Evolutionary conservation across 2,797 vertebrate genomes (phyloP).

Genomic region (Alexandromys oeconomus): DNA sequence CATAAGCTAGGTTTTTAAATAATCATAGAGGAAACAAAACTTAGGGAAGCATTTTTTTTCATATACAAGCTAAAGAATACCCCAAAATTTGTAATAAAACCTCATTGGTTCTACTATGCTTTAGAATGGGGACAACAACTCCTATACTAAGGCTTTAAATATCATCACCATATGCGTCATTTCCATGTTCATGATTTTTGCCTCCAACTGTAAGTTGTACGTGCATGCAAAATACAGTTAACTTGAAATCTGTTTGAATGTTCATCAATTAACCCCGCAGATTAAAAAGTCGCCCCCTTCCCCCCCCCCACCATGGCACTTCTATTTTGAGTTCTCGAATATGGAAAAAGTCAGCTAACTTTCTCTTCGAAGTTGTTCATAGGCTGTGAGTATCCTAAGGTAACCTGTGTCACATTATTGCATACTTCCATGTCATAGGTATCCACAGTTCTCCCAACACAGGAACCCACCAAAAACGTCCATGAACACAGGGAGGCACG

Average conservation of each 20-base stretch:
- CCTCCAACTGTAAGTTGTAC: neutral
- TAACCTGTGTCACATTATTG: neutral
- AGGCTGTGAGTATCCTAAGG: fast-evolving
- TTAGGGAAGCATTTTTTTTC: neutral
- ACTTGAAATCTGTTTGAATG: neutral
- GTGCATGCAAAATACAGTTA: neutral
- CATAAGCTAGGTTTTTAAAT: neutral
- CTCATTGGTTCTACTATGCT: neutral
- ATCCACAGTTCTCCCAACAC: neutral
- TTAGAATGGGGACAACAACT: neutral
- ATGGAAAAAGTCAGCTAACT: neutral
- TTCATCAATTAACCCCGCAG: neutral
- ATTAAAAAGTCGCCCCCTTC: neutral
- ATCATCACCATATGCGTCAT: neutral
- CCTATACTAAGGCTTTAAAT: neutral
- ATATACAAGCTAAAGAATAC: neutral
- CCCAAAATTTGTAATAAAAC: neutral
- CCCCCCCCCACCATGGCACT: neutral
- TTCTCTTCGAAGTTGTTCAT: neutral
- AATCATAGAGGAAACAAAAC: neutral
- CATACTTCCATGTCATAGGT: neutral
- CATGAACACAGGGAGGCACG: neutral
- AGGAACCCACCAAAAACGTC: neutral
- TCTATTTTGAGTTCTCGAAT: neutral
- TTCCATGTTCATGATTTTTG: neutral